Evolutionary conservation across 2,113 vertebrate species (phyloP), one percentile per base, ranked within the genome.

Genomic region (Nycticorax nycticorax): DNA sequence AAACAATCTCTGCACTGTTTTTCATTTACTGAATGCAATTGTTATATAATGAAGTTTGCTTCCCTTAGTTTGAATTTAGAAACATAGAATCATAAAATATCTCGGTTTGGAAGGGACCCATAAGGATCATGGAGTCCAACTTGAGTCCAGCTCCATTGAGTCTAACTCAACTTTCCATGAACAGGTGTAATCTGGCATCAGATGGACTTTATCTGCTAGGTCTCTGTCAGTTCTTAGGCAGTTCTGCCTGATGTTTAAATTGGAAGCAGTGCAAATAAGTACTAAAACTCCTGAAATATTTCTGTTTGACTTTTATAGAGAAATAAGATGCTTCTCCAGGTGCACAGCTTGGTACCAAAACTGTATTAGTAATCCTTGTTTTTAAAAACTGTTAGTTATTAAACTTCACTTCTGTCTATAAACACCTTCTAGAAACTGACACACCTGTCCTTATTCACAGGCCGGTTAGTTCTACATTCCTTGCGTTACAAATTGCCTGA

Each of bases 61-160:
- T 80, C 24, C 12, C 12, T 45, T 74, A 52, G 13, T 67, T 75
- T 72, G 39, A 43, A 35, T 66, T 82, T 50, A 89, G 32, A 72
- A 23, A 72, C 37, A 60, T 39, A 89, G 37, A 68, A 26, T 79
- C 30, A 64, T 9, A 57, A 21, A 53, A 45, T 13, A 72, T 16
- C 24, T 84, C 6, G 50, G 37, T 33, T 24, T 55, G n/a, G 41
- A 72, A 72, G 8, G 32, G 14, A 64, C 7, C 4, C 5, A 20
- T 45, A 73, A 50, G 6, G 28, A 64, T 50, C 53, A 27, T 39
- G 1, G 1, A 73, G 18, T 47, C 10, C 22, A 55, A 26, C 30
- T 2, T 43, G 56, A 80, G 23, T 41, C 11, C 35, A 57, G 3
- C 13, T 37, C 47, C 4, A 28, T 8, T 0, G 0, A 86, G 15